Percentiles rank a stretch among this genome's conserved stretches.
phyloP scores from a whole-genome alignment of 2,888 invertebrate genomes.

The Desoria tigrina region DNA sequence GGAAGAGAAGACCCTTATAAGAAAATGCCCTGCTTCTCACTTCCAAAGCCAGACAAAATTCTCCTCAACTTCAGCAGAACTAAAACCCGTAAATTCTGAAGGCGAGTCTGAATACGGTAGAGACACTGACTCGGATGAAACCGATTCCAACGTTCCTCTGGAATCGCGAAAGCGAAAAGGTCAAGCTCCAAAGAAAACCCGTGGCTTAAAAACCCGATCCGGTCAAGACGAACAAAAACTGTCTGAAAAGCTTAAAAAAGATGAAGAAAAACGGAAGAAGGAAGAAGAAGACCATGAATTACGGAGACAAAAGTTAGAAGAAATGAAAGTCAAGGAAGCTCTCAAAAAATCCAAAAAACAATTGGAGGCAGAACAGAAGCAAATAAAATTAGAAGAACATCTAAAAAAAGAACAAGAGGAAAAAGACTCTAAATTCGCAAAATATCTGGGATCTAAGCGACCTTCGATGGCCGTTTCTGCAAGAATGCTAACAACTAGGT shows the following conservation, averaged over 20 bases:
- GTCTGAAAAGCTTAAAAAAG: neutral
- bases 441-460: conserved; percentile 17
- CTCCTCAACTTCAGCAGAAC: conserved; percentile 12
- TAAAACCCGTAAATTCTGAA: conserved; percentile 22
- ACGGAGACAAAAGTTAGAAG: conserved; percentile 1
- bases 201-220: neutral
- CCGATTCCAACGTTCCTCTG: too few relatives aligned
- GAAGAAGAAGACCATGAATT: neutral
- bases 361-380: conserved; percentile 18
- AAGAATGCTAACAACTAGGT: too few relatives aligned
- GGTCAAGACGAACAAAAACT: neutral
- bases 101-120: conserved; percentile 22
- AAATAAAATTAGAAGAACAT: conserved; percentile 20
- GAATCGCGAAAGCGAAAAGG: too few relatives aligned
- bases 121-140: neutral
- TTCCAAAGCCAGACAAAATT: conserved; percentile 17
- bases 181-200: too few relatives aligned
- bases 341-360: conserved; percentile 11
- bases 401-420: conserved; percentile 18
- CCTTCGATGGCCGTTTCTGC: neutral
- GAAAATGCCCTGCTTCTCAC: conserved; percentile 26
- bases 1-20: conserved; percentile 10
- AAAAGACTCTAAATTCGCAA: conserved; percentile 4
- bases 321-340: neutral
- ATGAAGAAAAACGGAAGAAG: neutral